These are phyloP conservation scores for Callorhinus ursinus DNA, from an alignment of 2,113 vertebrate genomes.

Conservation along the genomic window DNA sequence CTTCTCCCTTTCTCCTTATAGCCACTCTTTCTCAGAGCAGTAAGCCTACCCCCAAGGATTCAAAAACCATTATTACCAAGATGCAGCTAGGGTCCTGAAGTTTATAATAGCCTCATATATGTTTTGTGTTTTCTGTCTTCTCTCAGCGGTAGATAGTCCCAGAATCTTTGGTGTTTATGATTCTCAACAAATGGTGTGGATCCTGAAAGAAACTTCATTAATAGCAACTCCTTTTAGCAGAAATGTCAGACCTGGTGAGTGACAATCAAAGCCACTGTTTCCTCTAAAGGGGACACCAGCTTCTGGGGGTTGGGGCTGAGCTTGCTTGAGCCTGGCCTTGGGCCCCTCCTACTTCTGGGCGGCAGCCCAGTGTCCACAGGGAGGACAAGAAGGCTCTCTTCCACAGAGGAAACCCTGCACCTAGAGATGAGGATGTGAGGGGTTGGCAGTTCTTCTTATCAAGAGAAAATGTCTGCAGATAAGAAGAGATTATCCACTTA, in stretches of 20 bases:
- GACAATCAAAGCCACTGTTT: background rate
- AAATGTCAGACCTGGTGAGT: slow-evolving; percentile 54
- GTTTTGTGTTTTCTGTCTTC: slow-evolving; percentile 7
- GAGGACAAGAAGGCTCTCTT: background rate
- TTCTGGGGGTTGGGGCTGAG: background rate
- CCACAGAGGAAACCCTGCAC: background rate
- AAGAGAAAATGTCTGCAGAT: background rate
- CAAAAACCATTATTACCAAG: background rate
- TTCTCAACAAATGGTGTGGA: slow-evolving; percentile 59
- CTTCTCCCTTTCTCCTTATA: background rate
- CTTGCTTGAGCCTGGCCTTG: background rate
- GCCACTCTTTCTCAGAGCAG: background rate
- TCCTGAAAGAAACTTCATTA: slow-evolving; percentile 40
- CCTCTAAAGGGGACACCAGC: background rate
- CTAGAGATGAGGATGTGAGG: background rate
- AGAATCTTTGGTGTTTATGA: background rate
- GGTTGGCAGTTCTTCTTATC: background rate
- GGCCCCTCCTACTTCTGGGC: background rate
- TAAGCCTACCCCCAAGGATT: background rate
- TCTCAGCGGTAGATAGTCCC: fast-evolving
- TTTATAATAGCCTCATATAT: background rate
- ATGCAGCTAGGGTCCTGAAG: background rate
- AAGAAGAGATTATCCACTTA: background rate
- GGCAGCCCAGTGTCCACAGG: background rate
- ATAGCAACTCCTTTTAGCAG: background rate